These are phyloP conservation scores for Tipula confusa DNA, from an alignment of 2,888 invertebrate genomes.

Conservation along the genomic window DNA sequence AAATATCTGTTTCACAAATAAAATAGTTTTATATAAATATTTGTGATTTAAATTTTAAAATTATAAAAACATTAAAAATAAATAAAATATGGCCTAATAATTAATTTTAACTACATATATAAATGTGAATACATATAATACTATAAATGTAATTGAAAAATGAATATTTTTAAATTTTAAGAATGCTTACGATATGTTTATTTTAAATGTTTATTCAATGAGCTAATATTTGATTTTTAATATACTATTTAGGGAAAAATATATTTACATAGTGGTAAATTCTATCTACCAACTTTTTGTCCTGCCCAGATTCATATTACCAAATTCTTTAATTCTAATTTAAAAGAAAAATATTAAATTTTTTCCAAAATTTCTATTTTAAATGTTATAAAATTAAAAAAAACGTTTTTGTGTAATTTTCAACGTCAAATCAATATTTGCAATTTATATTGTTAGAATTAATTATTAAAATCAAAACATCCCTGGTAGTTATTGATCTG, in stretches of 20 bases:
- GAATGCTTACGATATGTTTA: background rate
- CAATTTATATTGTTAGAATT: background rate
- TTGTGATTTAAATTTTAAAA: background rate
- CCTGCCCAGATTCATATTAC: background rate
- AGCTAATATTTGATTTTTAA: background rate
- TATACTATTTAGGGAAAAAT: background rate
- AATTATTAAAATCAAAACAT: background rate
- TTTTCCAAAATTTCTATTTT: background rate
- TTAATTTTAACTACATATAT: conserved; percentile 5
- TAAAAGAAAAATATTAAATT: background rate
- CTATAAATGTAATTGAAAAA: conserved; percentile 13
- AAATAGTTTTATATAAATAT: background rate
- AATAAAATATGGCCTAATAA: conserved; percentile 12
- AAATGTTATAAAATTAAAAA: background rate
- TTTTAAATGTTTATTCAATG: background rate
- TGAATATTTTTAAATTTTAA: conserved; percentile 1
- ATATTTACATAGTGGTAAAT: background rate
- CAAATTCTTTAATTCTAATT: background rate
- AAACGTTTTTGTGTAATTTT: background rate
- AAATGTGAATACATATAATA: background rate
- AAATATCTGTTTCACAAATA: background rate
- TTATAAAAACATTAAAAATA: background rate
- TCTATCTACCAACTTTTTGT: background rate
- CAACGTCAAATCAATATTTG: background rate
- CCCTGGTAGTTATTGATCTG: too few relatives aligned